Percentiles rank a stretch among this genome's conserved stretches.
phyloP scores from a whole-genome alignment of 2,888 invertebrate species.

The Epinotia nisella region DNA sequence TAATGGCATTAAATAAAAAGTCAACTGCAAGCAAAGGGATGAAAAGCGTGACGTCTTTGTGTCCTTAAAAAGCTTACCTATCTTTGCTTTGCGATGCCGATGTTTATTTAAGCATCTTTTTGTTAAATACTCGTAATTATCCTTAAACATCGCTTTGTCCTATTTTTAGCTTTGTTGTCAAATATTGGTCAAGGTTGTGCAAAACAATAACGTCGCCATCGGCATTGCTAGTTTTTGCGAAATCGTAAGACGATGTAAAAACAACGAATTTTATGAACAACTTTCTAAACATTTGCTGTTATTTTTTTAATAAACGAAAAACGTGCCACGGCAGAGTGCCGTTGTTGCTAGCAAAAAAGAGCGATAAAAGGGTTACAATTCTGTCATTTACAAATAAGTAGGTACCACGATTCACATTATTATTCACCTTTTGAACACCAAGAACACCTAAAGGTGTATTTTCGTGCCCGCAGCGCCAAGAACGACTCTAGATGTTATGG shows the following conservation, averaged over 20 bases:
- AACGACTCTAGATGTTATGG: too few species aligned
- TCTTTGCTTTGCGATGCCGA: slow-evolving; percentile 33
- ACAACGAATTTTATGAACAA: slow-evolving; percentile 1
- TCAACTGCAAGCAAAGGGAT: slow-evolving; percentile 35
- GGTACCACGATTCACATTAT: background rate
- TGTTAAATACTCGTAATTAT: slow-evolving; percentile 59
- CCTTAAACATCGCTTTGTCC: slow-evolving; percentile 55
- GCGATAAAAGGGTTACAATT: background rate
- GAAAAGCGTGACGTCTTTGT: slow-evolving; percentile 32
- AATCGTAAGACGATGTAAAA: slow-evolving; percentile 51
- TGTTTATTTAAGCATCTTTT: slow-evolving; percentile 52
- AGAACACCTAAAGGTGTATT: too few species aligned
- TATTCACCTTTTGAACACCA: background rate
- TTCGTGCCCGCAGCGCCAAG: too few species aligned
- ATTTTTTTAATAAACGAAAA: slow-evolving; percentile 1
- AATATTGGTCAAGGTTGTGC: slow-evolving; percentile 57
- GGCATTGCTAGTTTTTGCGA: slow-evolving; percentile 54
- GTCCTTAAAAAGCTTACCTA: slow-evolving; percentile 30
- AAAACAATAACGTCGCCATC: slow-evolving; percentile 54
- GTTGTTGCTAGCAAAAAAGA: background rate
- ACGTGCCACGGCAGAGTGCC: background rate
- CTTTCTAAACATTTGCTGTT: slow-evolving; percentile 21
- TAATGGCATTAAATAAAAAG: slow-evolving; percentile 38
- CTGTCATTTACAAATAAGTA: background rate
- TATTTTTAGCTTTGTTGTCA: slow-evolving; percentile 54